Evolutionary conservation across 2,113 vertebrate species (phyloP), one percentile per base, ranked within the genome.

Genomic region (Equus quagga): DNA sequence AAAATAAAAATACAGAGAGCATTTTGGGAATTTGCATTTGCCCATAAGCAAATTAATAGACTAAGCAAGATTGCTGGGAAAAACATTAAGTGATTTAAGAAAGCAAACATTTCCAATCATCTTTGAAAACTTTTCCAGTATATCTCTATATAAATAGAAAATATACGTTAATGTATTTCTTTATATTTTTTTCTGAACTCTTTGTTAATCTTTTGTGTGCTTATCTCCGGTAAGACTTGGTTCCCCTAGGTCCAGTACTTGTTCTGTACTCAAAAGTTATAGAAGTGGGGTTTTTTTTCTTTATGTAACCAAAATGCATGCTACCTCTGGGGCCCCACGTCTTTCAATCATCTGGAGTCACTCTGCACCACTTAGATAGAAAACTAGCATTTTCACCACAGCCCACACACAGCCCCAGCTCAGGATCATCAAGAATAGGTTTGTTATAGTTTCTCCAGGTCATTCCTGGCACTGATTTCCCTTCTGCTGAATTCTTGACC

Each of bases 51-150:
- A 87, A 93, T 93, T 88, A 83, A 72, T 36, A 49, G 46, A 8
- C 62, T 79, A 91, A 87, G 44, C 24, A 85, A 69, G 17, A 73
- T 83, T 96, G 36, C 33, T 62, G 24, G 15, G 46, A 36, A 26
- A 96, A 83, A 80, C n/a, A 76, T 64, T 46, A 46, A 90, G 24
- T 80, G 91, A 21, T 17, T 73, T 91, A 80, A 94, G 28, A 92
- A 96, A 92, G 17, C 31, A 82, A 94, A 58, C 31, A 21, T 81
- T 86, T 65, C 11, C 14, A 41, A 13, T 93, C 46, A 65, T 46
- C 62, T 75, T 91, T 73, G 91, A 83, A 78, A 89, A 73, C 21
- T 49, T 69, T 90, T 75, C 69, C 23, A 64, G 17, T 58, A 19
- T 91, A 67, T 89, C 36, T 58, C 76, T 94, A 64, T 33, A 72